Conservation (phyloP, 2,888 invertebrate species). For the Tetropium fuscum region DNA sequence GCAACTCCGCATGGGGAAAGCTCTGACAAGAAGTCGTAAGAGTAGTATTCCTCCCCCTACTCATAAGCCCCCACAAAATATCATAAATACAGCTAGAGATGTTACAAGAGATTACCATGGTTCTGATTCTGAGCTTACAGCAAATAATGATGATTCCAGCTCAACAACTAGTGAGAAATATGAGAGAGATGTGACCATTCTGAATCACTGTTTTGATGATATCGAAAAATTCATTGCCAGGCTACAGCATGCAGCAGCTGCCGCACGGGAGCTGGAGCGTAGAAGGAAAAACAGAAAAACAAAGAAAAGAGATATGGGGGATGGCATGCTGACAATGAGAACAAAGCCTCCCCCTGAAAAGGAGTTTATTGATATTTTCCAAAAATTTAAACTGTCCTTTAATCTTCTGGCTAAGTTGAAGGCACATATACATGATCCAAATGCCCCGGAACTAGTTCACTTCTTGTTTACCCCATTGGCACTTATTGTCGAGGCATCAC, state of each 20-base stretch:
- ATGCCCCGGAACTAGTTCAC: slow-evolving; percentile 98
- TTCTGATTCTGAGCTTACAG: slow-evolving; percentile 70
- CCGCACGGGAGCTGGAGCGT: slow-evolving; percentile 92
- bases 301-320: slow-evolving; percentile 81
- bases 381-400: slow-evolving; percentile 98
- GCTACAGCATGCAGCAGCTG: slow-evolving; percentile 96
- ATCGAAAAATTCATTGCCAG: slow-evolving; percentile 99
- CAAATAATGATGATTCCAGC: slow-evolving; percentile 84
- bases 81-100: slow-evolving; percentile 63
- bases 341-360: slow-evolving; percentile 96
- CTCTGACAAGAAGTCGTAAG: slow-evolving; percentile 68
- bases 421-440: slow-evolving; percentile 98
- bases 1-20: slow-evolving; percentile 74
- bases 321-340: slow-evolving; percentile 93
- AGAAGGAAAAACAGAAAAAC: slow-evolving; percentile 74
- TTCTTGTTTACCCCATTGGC: slow-evolving; percentile 98
- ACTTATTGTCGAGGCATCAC: slow-evolving; percentile 96
- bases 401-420: slow-evolving; percentile 96
- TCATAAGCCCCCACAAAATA: slow-evolving; percentile 69
- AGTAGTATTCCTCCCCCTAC: slow-evolving; percentile 72
- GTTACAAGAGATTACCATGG: slow-evolving; percentile 65
- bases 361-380: slow-evolving; percentile 97
- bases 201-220: slow-evolving; percentile 98
- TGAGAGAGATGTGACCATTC: slow-evolving; percentile 94
- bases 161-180: slow-evolving; percentile 96